A percentile compares a stretch with the other conserved stretches of the same genome.
phyloP scores from a whole-genome alignment of 2,797 vertebrate genomes.

The Gobionotothen gibberifrons region DNA sequence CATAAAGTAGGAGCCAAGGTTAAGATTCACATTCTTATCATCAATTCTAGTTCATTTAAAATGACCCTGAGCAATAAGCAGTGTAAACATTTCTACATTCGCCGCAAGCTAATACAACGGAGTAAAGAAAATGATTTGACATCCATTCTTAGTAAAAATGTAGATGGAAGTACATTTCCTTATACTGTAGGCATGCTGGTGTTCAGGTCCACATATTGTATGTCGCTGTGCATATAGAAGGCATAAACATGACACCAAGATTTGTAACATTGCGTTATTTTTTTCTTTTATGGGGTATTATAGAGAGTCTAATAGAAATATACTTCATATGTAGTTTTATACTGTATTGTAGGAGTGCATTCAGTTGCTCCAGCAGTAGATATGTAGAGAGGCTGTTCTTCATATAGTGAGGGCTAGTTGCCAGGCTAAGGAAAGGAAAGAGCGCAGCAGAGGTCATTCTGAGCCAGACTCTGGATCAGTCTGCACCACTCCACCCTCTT shows the following conservation, averaged over 20 bases:
- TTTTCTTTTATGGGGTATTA: constrained; percentile 35
- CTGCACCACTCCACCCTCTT: constrained; percentile 92
- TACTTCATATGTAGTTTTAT: constrained; percentile 49
- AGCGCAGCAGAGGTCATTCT: constrained; percentile 67
- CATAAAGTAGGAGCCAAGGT: constrained; percentile 45
- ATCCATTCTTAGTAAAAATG: constrained; percentile 35
- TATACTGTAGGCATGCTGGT: constrained; percentile 80
- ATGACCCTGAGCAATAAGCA: constrained; percentile 83
- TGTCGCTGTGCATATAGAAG: constrained; percentile 60
- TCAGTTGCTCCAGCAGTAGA: constrained; percentile 63
- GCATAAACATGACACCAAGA: constrained; percentile 55
- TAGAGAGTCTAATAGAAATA: constrained; percentile 53
- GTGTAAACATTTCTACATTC: constrained; percentile 82
- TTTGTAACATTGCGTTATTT: constrained; percentile 35
- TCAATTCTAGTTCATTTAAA: constrained; percentile 75
- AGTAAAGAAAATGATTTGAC: constrained; percentile 39
- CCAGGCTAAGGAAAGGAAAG: constrained; percentile 56
- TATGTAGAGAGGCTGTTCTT: constrained; percentile 53
- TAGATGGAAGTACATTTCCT: constrained; percentile 36
- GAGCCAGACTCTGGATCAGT: constrained; percentile 86
- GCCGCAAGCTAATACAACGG: constrained; percentile 54
- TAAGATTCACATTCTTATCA: constrained; percentile 72
- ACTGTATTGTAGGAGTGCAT: constrained; percentile 62
- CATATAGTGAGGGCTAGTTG: constrained; percentile 12
- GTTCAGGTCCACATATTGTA: constrained; percentile 62